phyloP scores from a whole-genome alignment of 2,797 vertebrate genomes.

The Alfaro cultratus region DNA sequence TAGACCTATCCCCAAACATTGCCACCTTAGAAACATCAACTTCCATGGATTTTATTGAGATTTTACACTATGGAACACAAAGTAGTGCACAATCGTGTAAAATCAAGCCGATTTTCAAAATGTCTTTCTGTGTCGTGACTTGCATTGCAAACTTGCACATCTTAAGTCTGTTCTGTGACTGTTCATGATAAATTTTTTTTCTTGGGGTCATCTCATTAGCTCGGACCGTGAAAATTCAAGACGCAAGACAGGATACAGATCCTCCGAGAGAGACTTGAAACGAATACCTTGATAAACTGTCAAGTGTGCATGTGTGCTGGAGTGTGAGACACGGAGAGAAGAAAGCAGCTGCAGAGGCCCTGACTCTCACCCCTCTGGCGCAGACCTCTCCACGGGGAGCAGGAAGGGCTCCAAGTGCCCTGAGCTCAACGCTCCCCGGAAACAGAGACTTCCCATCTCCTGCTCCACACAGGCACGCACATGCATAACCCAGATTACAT shows the following conservation, averaged over 20 bases:
- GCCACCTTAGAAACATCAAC: neutral
- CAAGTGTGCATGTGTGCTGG: slow-evolving; percentile 11
- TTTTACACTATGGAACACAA: neutral
- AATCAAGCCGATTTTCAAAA: neutral
- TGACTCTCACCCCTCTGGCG: slow-evolving; percentile 54
- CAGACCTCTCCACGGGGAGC: slow-evolving; percentile 60
- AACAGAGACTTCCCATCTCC: slow-evolving; percentile 19
- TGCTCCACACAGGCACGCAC: neutral
- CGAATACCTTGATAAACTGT: neutral
- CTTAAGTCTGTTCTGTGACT: neutral
- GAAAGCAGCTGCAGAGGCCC: slow-evolving; percentile 71
- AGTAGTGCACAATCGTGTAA: neutral
- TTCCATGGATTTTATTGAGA: neutral
- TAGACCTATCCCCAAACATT: neutral
- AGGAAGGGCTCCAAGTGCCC: slow-evolving; percentile 51
- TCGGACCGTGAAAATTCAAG: neutral
- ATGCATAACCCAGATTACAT: neutral
- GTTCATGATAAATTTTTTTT: neutral
- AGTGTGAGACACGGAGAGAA: slow-evolving; percentile 30
- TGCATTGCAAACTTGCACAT: neutral
- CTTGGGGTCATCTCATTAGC: neutral
- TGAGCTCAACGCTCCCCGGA: slow-evolving; percentile 39
- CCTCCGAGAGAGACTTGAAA: neutral
- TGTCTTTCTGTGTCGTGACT: neutral
- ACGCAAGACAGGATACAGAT: neutral